Evolutionary conservation across 1,140 invertebrate species (phyloP).

Genomic region (Latrodectus geometricus): DNA sequence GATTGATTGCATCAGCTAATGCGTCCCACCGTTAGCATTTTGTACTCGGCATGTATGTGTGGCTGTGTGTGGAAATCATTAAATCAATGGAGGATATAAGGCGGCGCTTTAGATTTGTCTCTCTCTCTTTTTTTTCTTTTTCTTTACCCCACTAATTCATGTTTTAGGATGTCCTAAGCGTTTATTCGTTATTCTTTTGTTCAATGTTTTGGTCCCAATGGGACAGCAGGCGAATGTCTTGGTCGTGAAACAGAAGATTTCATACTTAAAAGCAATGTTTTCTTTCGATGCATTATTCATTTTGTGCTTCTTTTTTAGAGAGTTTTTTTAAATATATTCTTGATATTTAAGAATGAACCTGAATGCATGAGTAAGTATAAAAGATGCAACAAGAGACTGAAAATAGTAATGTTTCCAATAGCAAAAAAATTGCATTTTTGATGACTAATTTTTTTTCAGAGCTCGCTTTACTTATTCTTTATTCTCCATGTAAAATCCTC

Average conservation of each 20-base stretch:
- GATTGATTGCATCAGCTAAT: neutral
- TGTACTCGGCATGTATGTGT: neutral
- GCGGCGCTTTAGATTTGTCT: no score
- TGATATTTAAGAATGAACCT: no score
- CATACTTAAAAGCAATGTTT: neutral
- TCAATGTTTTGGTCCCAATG: neutral
- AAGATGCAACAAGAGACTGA: no score
- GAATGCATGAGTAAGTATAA: no score
- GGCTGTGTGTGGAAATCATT: neutral
- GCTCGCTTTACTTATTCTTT: no score
- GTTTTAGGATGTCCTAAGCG: neutral
- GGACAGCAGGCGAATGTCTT: neutral
- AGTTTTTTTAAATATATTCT: no score
- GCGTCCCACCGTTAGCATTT: neutral
- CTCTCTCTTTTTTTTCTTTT: neutral
- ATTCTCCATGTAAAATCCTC: no score
- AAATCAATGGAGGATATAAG: constrained; percentile 16
- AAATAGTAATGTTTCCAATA: no score
- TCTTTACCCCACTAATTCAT: neutral
- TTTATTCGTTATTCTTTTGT: neutral
- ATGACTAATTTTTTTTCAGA: no score
- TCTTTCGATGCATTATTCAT: neutral
- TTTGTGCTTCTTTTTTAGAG: no score
- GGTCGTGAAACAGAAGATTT: neutral
- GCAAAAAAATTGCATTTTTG: no score